Conservation (phyloP, 1,140 invertebrate species). For the Nephotettix cincticeps region DNA sequence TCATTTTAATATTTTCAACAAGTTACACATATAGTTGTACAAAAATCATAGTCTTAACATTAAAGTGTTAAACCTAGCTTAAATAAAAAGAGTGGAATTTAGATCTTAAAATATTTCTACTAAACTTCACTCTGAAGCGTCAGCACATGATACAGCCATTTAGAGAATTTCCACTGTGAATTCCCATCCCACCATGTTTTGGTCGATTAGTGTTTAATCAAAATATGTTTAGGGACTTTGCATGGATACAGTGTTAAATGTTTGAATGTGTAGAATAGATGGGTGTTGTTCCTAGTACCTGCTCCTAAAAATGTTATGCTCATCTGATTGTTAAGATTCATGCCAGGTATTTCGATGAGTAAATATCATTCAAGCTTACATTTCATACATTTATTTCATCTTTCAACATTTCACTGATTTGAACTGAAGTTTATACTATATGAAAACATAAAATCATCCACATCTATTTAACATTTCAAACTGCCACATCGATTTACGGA, state of each 20-base stretch:
- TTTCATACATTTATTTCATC: constrained; percentile 27
- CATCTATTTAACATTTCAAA: constrained; percentile 10
- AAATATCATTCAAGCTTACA: background rate
- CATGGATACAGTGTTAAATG: constrained; percentile 20
- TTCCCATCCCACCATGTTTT: background rate
- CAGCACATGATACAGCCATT: background rate
- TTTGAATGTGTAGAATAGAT: constrained; percentile 17
- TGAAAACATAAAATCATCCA: background rate
- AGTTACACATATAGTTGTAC: too few relatives aligned
- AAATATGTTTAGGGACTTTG: background rate
- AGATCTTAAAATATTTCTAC: too few relatives aligned
- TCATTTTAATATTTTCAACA: too few relatives aligned
- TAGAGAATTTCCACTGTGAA: background rate
- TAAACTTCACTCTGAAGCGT: background rate
- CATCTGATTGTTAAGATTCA: background rate
- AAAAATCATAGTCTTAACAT: too few relatives aligned
- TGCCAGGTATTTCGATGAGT: too few relatives aligned
- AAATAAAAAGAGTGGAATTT: too few relatives aligned
- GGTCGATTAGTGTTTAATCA: background rate
- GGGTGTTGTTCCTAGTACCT: constrained; percentile 18
- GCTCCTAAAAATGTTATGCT: background rate
- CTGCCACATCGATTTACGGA: too few relatives aligned
- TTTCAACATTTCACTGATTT: constrained; percentile 28
- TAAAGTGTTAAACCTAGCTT: too few relatives aligned
- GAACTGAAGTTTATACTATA: constrained; percentile 12